Conservation (phyloP, 2,797 vertebrate species). For the Gallirallus australis region DNA sequence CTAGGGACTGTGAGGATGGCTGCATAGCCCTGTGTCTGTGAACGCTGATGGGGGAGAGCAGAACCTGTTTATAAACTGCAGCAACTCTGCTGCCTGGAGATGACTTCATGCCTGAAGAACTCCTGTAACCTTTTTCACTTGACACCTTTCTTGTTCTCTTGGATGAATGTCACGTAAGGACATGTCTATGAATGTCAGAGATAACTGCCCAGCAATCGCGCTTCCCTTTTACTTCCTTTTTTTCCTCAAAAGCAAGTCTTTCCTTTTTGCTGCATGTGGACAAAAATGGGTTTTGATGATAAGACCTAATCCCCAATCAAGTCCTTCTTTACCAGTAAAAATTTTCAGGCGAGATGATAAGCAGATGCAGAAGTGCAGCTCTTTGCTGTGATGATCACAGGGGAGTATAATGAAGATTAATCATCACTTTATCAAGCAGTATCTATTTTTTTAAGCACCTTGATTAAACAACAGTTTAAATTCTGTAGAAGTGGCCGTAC, state of each 20-base stretch:
- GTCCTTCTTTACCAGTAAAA: not conserved
- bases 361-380: not conserved
- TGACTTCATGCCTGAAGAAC: conserved; percentile 48
- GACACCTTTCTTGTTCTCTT: not conserved
- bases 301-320: conserved; percentile 19
- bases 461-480: conserved; percentile 41
- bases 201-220: not conserved
- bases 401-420: conserved; percentile 32
- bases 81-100: not conserved
- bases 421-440: conserved; percentile 14
- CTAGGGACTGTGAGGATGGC: not conserved
- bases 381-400: conserved; percentile 28
- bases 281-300: conserved; percentile 5
- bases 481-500: not conserved
- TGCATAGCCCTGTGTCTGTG: not conserved
- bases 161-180: conserved; percentile 5
- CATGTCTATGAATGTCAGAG: conserved; percentile 11
- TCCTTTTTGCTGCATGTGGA: not conserved
- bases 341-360: conserved; percentile 13
- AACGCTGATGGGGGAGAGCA: not conserved
- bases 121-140: conserved; percentile 33
- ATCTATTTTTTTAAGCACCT: conserved; percentile 7
- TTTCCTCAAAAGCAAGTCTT: not conserved
- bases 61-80: conserved; percentile 22
- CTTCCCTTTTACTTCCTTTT: not conserved